Conservation (phyloP, 2,113 vertebrate species). For the Haemorhous mexicanus region DNA sequence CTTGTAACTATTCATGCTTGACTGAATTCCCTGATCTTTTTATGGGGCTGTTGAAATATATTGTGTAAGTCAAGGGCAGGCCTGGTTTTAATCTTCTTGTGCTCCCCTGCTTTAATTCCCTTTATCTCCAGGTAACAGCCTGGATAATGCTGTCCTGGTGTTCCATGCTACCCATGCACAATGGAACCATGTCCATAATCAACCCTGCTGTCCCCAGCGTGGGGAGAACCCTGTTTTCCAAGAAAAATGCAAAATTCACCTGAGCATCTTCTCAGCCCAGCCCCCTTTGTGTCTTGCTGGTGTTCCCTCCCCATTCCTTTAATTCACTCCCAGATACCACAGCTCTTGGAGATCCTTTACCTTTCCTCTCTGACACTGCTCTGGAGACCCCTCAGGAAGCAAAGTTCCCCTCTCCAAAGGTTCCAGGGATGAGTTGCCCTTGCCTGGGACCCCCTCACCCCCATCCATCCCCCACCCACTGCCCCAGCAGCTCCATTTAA, state of each 20-base stretch:
- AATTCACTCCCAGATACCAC: not conserved
- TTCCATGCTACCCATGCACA: not conserved
- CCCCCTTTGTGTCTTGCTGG: not conserved
- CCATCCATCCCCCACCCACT: not conserved
- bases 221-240: not conserved
- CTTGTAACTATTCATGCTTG: conserved; percentile 59
- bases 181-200: not conserved
- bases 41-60: conserved; percentile 53
- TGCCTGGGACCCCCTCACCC: not conserved
- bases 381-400: not conserved
- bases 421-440: not conserved
- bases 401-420: not conserved
- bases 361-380: not conserved
- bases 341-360: not conserved
- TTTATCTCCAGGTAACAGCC: conserved; percentile 38
- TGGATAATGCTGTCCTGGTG: not conserved
- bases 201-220: not conserved
- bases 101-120: conserved; percentile 34
- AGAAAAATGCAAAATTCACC: not conserved
- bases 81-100: conserved; percentile 22
- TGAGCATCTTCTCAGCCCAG: not conserved
- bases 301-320: not conserved
- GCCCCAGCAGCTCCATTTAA: not conserved
- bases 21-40: conserved; percentile 59
- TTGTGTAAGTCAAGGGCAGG: conserved; percentile 52